A percentile compares a stretch with the other conserved stretches of the same genome.
phyloP scores from a whole-genome alignment of 2,797 vertebrate species.

The Helicolenus hilgendorfi region DNA sequence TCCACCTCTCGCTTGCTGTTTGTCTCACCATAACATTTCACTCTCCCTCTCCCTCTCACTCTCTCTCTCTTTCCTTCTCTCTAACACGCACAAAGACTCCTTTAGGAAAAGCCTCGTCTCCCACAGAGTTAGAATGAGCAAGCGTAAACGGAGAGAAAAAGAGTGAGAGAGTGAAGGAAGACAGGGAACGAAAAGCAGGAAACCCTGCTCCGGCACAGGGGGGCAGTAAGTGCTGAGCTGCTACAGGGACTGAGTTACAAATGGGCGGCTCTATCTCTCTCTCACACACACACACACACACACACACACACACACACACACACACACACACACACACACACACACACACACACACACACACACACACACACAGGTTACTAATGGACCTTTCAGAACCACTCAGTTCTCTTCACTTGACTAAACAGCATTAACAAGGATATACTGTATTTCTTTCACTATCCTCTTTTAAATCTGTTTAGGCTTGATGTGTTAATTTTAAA shows the following conservation, averaged over 20 bases:
- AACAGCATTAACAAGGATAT: slow-evolving; percentile 46
- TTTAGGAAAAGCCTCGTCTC: slow-evolving; percentile 82
- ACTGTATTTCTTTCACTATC: neutral
- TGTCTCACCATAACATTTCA: slow-evolving; percentile 63
- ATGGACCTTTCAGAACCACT: slow-evolving; percentile 79
- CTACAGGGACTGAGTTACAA: slow-evolving; percentile 83
- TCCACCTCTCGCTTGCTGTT: slow-evolving; percentile 44
- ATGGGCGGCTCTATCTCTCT: slow-evolving; percentile 49
- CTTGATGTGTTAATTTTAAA: neutral
- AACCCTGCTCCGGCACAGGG: slow-evolving; percentile 79
- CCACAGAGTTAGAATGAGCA: slow-evolving; percentile 77
- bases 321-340: slow-evolving; percentile 33
- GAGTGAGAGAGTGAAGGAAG: slow-evolving; percentile 50
- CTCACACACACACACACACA: slow-evolving; percentile 4
- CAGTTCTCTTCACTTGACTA: slow-evolving; percentile 65
- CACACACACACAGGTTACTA: slow-evolving; percentile 71
- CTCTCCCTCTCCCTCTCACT: slow-evolving; percentile 38
- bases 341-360: neutral
- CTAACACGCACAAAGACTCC: slow-evolving; percentile 81
- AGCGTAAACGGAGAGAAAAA: slow-evolving; percentile 58
- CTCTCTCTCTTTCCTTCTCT: slow-evolving; percentile 31
- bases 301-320: neutral
- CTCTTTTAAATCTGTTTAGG: slow-evolving; percentile 1
- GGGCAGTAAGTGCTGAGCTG: slow-evolving; percentile 74
- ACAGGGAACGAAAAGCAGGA: slow-evolving; percentile 63